A percentile compares a stretch with the other conserved stretches of the same genome.
These are phyloP conservation scores for Emydocephalus ijimae DNA, from an alignment of 2,113 vertebrate species.

Conservation along the genomic window DNA sequence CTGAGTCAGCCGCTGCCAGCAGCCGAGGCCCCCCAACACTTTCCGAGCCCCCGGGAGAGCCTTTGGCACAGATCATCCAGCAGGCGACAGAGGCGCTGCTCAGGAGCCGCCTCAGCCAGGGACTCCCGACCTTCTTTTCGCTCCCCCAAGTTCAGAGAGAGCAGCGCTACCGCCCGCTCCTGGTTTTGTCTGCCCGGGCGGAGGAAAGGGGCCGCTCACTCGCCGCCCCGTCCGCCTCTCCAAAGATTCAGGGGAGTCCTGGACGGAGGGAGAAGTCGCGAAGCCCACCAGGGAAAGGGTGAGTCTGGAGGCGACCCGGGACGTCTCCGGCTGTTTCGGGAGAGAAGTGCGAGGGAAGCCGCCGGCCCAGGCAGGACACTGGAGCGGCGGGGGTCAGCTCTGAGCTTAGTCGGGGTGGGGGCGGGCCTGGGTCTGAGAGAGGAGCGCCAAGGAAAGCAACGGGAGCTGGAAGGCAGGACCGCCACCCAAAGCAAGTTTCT, in stretches of 20 bases:
- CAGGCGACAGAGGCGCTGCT: not conserved
- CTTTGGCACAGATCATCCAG: not conserved
- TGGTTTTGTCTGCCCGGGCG: not conserved
- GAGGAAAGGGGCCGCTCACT: not conserved
- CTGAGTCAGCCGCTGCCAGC: not conserved
- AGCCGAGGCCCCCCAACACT: not conserved
- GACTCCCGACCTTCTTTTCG: not conserved
- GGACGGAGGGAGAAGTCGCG: not conserved
- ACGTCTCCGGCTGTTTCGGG: not conserved
- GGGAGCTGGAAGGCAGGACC: not conserved
- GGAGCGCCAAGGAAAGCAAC: not conserved
- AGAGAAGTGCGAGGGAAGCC: not conserved
- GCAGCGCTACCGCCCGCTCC: not conserved
- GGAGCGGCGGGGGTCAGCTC: not conserved
- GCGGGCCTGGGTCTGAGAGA: not conserved
- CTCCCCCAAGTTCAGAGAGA: not conserved
- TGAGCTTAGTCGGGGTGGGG: not conserved
- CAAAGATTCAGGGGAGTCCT: not conserved
- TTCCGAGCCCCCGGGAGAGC: not conserved
- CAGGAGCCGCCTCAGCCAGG: not conserved
- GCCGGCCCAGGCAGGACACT: not conserved
- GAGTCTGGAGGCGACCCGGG: not conserved
- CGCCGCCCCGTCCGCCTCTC: not conserved
- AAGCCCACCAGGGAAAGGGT: not conserved
- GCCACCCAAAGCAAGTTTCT: not conserved